A percentile compares a stretch with the other conserved stretches of the same genome.
Evolutionary conservation across 2,113 vertebrate genomes (phyloP).

Genomic region (Dolichallabes microphthalmus): DNA sequence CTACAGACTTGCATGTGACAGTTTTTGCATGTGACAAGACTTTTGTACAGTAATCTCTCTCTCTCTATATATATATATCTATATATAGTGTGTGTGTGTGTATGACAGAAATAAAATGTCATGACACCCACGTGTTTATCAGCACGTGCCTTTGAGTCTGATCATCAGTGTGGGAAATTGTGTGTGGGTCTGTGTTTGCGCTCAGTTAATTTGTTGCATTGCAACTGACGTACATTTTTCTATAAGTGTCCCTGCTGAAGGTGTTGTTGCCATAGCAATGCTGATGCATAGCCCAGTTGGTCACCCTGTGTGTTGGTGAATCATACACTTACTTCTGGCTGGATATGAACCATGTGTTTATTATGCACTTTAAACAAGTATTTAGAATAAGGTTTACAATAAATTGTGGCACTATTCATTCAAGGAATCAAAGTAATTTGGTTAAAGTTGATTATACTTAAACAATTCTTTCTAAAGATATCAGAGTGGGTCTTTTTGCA

Average conservation of each 20-base stretch:
- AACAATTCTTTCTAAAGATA: not conserved
- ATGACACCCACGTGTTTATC: not conserved
- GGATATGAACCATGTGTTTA: slow-evolving; percentile 3
- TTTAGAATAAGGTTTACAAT: not conserved
- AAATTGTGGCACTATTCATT: not conserved
- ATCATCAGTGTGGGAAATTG: not conserved
- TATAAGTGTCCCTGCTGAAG: slow-evolving; percentile 26
- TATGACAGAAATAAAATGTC: not conserved
- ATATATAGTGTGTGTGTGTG: too few relatives aligned
- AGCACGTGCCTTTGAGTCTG: too few relatives aligned
- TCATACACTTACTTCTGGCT: slow-evolving; percentile 29
- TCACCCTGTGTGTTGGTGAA: slow-evolving; percentile 40
- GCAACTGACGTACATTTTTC: slow-evolving; percentile 43
- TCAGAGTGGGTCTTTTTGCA: not conserved
- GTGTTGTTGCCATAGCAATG: slow-evolving; percentile 41
- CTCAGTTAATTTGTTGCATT: slow-evolving; percentile 30
- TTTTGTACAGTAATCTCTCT: too few relatives aligned
- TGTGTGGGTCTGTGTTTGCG: slow-evolving; percentile 28
- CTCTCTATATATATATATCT: too few relatives aligned
- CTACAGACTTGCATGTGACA: too few relatives aligned
- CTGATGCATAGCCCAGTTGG: slow-evolving; percentile 30
- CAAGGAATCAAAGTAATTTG: not conserved
- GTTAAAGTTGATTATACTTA: not conserved
- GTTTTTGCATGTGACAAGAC: too few relatives aligned
- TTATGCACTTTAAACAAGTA: not conserved